Conservation (phyloP, 2,888 invertebrate species). For the Subacronicta megacephala region DNA sequence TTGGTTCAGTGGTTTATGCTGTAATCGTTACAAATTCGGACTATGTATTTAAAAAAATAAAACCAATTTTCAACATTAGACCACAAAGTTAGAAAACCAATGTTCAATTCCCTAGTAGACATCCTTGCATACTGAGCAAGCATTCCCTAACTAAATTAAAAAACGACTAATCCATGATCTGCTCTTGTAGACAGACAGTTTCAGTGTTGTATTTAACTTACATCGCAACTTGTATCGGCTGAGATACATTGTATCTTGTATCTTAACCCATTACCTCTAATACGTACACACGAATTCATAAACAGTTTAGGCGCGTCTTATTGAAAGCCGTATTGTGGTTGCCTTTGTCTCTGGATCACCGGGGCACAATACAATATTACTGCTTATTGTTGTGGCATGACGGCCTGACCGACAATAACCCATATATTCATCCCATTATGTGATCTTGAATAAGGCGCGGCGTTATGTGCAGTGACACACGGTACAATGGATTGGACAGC, state of each 20-base stretch:
- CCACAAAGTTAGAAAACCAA: too few relatives aligned
- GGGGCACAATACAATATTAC: conserved; percentile 72
- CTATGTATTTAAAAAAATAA: too few relatives aligned
- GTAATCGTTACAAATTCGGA: too few relatives aligned
- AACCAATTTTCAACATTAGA: too few relatives aligned
- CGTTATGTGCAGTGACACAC: conserved; percentile 63
- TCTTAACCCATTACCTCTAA: conserved; percentile 21
- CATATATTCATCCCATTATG: conserved; percentile 86
- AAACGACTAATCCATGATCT: too few relatives aligned
- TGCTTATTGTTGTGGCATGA: conserved; percentile 78
- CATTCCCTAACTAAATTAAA: too few relatives aligned
- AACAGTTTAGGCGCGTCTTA: conserved; percentile 48
- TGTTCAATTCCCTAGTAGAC: too few relatives aligned
- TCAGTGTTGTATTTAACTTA: too few relatives aligned
- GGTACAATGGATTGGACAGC: conserved; percentile 9
- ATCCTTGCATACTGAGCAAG: too few relatives aligned
- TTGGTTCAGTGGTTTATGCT: too few relatives aligned
- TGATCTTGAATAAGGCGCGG: conserved; percentile 79
- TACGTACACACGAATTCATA: conserved; percentile 41
- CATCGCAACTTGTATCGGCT: too few relatives aligned
- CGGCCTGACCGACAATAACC: conserved; percentile 83
- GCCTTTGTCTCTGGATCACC: conserved; percentile 74
- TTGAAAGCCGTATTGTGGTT: conserved; percentile 58
- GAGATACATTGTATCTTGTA: neutral
- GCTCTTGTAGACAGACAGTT: too few relatives aligned